A percentile compares a stretch with the other conserved stretches of the same genome.
Conservation (phyloP, 1,140 invertebrate genomes). For the Bombus waltoni region DNA sequence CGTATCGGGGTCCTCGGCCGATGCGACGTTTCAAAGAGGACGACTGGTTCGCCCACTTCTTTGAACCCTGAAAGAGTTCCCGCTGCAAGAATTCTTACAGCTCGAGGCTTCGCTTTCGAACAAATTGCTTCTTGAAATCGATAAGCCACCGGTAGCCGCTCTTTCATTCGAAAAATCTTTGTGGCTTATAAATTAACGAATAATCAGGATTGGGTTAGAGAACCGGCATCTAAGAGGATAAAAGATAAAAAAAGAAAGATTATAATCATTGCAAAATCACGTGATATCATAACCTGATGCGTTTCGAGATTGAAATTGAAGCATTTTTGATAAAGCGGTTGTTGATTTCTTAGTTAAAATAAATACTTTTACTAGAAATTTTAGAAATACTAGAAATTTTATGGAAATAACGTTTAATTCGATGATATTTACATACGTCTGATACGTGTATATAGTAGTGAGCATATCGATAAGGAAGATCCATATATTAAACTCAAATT, state of each 20-base stretch:
- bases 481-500: neutral
- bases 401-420: too few species aligned
- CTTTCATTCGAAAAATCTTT: conserved; percentile 53
- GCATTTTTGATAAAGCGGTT: too few species aligned
- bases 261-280: conserved; percentile 8
- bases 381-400: too few species aligned
- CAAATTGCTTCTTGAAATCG: conserved; percentile 63
- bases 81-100: conserved; percentile 54
- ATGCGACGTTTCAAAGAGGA: conserved; percentile 59
- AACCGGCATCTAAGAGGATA: neutral
- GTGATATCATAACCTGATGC: neutral
- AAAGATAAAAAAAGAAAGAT: neutral
- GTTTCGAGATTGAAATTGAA: neutral
- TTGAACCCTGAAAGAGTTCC: conserved; percentile 48
- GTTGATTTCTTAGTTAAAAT: too few species aligned
- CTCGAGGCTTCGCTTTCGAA: conserved; percentile 50
- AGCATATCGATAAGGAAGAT: too few species aligned
- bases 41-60: conserved; percentile 80
- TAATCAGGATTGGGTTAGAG: conserved; percentile 5
- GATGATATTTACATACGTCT: too few species aligned
- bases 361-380: too few species aligned
- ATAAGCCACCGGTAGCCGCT: conserved; percentile 43
- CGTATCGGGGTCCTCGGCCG: conserved; percentile 56
- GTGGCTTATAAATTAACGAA: conserved; percentile 3
- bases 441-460: too few species aligned